These are phyloP conservation scores for Callorhinus ursinus DNA, from an alignment of 2,113 vertebrate genomes.

Conservation along the genomic window DNA sequence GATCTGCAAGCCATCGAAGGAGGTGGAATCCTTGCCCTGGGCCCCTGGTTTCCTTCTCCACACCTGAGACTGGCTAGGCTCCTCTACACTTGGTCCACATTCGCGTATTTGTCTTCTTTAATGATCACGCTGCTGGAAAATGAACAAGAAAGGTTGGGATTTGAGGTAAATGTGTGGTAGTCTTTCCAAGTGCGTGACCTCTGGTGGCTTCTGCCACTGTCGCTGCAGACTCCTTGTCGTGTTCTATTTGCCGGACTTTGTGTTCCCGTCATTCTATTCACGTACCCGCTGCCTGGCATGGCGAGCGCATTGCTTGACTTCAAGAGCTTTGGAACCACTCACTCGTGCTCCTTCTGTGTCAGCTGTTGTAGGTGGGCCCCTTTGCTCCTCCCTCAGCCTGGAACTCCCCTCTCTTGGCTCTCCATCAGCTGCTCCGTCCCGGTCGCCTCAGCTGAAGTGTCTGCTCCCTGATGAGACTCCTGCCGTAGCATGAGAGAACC, in stretches of 20 bases:
- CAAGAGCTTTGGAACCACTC: not conserved
- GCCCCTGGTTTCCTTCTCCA: not conserved
- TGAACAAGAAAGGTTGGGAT: not conserved
- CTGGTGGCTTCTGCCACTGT: not conserved
- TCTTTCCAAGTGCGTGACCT: not conserved
- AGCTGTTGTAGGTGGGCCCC: not conserved
- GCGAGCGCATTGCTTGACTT: not conserved
- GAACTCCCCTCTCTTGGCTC: not conserved
- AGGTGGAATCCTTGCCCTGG: not conserved
- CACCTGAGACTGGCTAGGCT: not conserved
- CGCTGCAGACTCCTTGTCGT: not conserved
- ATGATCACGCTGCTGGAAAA: conserved; percentile 24
- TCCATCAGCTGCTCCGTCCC: not conserved
- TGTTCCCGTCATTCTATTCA: conserved; percentile 28
- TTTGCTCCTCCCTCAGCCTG: not conserved
- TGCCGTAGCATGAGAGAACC: not conserved
- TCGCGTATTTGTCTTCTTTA: not conserved
- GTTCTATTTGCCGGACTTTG: not conserved
- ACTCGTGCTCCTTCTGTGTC: not conserved
- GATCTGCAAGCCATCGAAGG: not conserved
- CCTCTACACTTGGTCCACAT: not conserved
- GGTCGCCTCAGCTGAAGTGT: not conserved
- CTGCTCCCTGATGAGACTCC: not conserved
- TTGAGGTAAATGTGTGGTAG: not conserved
- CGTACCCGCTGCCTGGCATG: not conserved